These are phyloP conservation scores for Brienomyrus brachyistius DNA, from an alignment of 2,113 vertebrate genomes.

Conservation along the genomic window DNA sequence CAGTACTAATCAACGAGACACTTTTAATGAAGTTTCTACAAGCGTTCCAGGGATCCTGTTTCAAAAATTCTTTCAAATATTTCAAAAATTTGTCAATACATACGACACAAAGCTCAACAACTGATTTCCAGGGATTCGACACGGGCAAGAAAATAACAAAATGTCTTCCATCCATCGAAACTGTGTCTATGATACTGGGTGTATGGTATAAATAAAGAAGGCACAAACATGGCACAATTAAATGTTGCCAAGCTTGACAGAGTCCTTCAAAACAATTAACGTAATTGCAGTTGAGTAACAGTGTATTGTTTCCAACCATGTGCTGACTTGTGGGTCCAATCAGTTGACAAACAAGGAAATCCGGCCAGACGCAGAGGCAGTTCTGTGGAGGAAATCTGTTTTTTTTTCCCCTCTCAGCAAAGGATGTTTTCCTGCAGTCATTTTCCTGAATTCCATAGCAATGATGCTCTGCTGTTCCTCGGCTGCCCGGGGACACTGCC, in stretches of 20 bases:
- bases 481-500: not conserved
- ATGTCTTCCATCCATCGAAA: not conserved
- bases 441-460: not conserved
- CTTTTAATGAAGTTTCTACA: not conserved
- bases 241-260: not conserved
- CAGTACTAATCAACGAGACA: not conserved
- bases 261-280: not conserved
- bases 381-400: constrained; percentile 74
- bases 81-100: not conserved
- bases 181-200: not conserved
- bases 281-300: not conserved
- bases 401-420: constrained; percentile 68
- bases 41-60: not conserved
- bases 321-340: not conserved
- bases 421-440: constrained; percentile 37
- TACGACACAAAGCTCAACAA: not conserved
- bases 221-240: not conserved
- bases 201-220: not conserved
- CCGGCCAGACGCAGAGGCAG: constrained; percentile 40
- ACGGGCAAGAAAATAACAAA: not conserved
- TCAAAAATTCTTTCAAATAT: not conserved
- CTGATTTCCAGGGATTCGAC: not conserved
- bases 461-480: not conserved
- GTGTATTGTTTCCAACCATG: not conserved
- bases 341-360: constrained; percentile 38